Base-by-base conservation (phyloP, 2,113 vertebrate species). In the Anoura caudifer region DNA sequence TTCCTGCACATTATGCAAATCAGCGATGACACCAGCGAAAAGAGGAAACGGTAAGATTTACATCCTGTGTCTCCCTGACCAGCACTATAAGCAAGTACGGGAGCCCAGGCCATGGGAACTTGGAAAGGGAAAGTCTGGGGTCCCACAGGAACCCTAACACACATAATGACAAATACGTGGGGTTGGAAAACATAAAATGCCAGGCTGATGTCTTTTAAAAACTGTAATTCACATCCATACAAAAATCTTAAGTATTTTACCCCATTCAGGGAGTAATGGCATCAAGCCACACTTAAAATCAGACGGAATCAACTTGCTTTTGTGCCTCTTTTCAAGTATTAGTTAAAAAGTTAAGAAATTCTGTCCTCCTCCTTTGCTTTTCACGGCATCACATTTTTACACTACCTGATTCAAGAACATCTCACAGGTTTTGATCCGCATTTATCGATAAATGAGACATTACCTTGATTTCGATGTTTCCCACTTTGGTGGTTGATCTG, bases 391-490 rank as follows among this genome's bases (percentile, higher is more conserved):
- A 38, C 92, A 87, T 82, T 94, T 96, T 91, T 95, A 69, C 91
- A 61, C 17, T 89, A 95, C 19, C 94, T 92, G 89, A 83, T 84
- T 97, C 75, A 77, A 83, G 47, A 88, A 94, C 16, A 91, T 10
- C 5, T 92, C 73, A 86, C 19, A 91, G 19, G 41, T 95, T 97
- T 97, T 47, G 65, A 61, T n/a, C 43, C 41, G 88, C 80, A 98
- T 87, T 97, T 95, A 89, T 70, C 38, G 97, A 89, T 73, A 97
- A 98, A 63, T 95, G 80, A 87, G 97, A 92, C 94, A 98, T 98
- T 99, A 99, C 99, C 99, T 99, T 99, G 98, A 99, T 99, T 98
- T 99, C 99, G 97, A 99, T 99, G 98, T 99, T 99, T 98, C 99
- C 99, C 98, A 99, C 99, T 99, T 99, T 99, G 98, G 99, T 99